Percentiles rank a stretch among this genome's conserved stretches.
phyloP scores from a whole-genome alignment of 2,888 invertebrate species.

The Amiota mariae region DNA sequence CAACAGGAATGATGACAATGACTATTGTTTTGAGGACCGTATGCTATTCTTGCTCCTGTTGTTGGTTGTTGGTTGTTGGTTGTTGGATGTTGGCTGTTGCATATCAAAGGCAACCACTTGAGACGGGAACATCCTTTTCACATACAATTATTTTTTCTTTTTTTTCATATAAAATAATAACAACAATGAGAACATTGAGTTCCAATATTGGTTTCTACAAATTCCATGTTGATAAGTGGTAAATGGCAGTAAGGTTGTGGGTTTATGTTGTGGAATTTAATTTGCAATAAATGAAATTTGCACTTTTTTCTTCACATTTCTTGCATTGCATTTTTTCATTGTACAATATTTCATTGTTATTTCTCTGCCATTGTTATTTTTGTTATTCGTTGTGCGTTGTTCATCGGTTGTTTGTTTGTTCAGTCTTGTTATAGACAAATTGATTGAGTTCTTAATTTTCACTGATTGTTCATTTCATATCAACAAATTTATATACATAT shows the following conservation, averaged over 20 bases:
- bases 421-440: slow-evolving; percentile 17
- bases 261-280: slow-evolving; percentile 18
- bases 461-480: slow-evolving; percentile 25
- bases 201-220: too few species aligned
- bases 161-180: neutral
- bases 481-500: neutral
- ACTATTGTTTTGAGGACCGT: slow-evolving; percentile 31
- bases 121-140: slow-evolving; percentile 25
- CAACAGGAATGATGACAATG: slow-evolving; percentile 21
- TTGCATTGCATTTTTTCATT: neutral
- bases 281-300: slow-evolving; percentile 29
- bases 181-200: neutral
- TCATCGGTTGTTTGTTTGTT: neutral
- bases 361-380: neutral
- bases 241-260: too few species aligned
- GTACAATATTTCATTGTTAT: neutral
- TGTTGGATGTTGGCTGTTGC: slow-evolving; percentile 30
- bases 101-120: slow-evolving; percentile 55
- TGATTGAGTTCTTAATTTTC: slow-evolving; percentile 25
- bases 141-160: neutral
- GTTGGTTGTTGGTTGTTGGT: slow-evolving; percentile 7
- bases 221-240: too few species aligned
- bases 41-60: slow-evolving; percentile 8
- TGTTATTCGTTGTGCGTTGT: slow-evolving; percentile 10
- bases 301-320: neutral